Evolutionary conservation across 2,797 vertebrate genomes (phyloP), one percentile per base, ranked within the genome.

Genomic region (Aplochiton taeniatus): DNA sequence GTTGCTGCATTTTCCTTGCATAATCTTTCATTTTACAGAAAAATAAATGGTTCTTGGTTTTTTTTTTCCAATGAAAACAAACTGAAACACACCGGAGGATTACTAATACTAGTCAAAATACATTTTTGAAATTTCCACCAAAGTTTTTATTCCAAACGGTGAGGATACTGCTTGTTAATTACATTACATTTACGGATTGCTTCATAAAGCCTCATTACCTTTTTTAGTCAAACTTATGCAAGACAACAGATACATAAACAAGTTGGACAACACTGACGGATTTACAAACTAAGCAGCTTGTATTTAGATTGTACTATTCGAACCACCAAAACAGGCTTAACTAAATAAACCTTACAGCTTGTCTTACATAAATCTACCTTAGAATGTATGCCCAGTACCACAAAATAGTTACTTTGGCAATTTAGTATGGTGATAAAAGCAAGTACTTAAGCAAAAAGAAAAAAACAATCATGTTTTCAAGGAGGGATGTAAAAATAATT

Each of bases 401-500:
- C 31, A 31, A 31, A 31, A 9, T 16, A 11, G 48, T 41, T 66
- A 14, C 6, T 19, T 18, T 10, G 7, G 20, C n/a, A 59, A 20
- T 43, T 61, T 58, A 61, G 43, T 12, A 51, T 43, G 17, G 6
- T 57, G 14, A 10, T 47, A 49, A 58, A 31, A 43, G 18, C 9
- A 8, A 9, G 17, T 55, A n/a, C 31, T 68, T 18, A n/a, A 7
- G 43, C 14, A 11, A 57, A 44, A 19, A 45, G 48, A 41, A 69
- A 51, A 19, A 50, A 66, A 75, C 53, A 66, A 57, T 20, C 20
- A 54, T 66, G 48, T 44, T 69, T 71, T 73, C 70, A 48, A 49
- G 54, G 13, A 55, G 16, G 31, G 53, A 65, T 53, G 55, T 51
- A 59, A 63, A 74, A 79, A 77, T 65, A 82, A 82, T 75, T 75